phyloP scores from a whole-genome alignment of 2,797 vertebrate genomes.

The Ctenochaetus hawaiiensis region DNA sequence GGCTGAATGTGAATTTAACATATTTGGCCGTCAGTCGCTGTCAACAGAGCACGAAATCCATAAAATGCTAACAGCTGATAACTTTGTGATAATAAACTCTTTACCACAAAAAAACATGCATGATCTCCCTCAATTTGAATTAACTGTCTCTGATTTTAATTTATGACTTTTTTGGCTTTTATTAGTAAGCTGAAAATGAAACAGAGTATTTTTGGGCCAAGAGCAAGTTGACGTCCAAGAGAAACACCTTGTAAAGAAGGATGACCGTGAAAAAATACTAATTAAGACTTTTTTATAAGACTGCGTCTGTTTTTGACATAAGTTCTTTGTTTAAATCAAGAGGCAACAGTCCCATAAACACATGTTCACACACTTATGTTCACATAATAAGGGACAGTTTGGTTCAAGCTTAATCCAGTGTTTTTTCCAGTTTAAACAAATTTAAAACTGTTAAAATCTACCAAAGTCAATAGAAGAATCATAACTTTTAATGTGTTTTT shows the following conservation, averaged over 20 bases:
- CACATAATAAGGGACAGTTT: background rate
- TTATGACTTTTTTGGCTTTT: background rate
- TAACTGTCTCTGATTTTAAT: background rate
- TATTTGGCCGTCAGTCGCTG: conserved; percentile 13
- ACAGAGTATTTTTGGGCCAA: background rate
- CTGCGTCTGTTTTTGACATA: too few relatives aligned
- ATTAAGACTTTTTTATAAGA: too few relatives aligned
- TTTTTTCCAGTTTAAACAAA: background rate
- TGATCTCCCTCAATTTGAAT: background rate
- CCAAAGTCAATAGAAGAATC: background rate
- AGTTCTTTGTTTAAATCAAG: too few relatives aligned
- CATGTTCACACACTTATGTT: background rate
- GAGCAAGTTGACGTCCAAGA: too few relatives aligned
- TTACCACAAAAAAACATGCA: conserved; percentile 9
- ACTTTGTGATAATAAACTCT: conserved; percentile 26
- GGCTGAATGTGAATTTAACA: conserved; percentile 4
- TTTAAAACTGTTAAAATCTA: too few relatives aligned
- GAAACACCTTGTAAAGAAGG: too few relatives aligned
- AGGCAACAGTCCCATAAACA: too few relatives aligned
- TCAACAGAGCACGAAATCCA: conserved; percentile 27
- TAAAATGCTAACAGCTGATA: conserved; percentile 19
- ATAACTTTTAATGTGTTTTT: conserved; percentile 10
- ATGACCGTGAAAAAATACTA: too few relatives aligned
- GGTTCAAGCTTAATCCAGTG: background rate
- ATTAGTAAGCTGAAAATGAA: background rate